Evolutionary conservation across 2,113 vertebrate species (phyloP), one percentile per base, ranked within the genome.

Genomic region (Ictalurus furcatus): DNA sequence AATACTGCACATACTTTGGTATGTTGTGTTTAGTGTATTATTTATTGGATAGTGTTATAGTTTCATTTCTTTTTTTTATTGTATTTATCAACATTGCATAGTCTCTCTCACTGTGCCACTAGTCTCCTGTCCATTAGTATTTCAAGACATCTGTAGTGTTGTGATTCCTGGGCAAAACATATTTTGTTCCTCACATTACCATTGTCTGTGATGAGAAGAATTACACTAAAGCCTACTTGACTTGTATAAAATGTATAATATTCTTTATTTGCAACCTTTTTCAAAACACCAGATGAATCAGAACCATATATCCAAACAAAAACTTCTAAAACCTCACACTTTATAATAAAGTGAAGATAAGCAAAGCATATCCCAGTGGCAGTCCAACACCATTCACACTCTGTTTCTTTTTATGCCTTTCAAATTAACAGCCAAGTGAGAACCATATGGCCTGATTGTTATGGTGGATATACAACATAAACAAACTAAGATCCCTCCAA

Each of bases 401-500:
- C 21, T 52, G 30, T 61, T 58, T 67, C 83, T 85, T n/a, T 54
- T 79, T 67, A 85, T 86, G 28, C 30, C 34, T 59, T 61, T 69
- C 44, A 61, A 28, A 73, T 82, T 48, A 89, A 81, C 63, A 89
- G 63, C 16, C 25, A 48, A 80, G 52, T 54, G 48, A 40, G 61
- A 52, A 81, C 19, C 54, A 69, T 52, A 69, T 59, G 71, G 17
- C 37, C 65, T 25, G 85, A 44, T 28, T 86, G 59, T 80, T 78
- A 58, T n/a, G 34, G 61, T 19, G 23, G 54, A 71, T n/a, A 67
- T 79, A 61, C 65, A 69, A 69, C 54, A 48, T 63, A 80, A 81
- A 89, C 63, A 48, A n/a, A 58, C 12, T 88, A 83, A 91, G 61
- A 81, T 85, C 84, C 71, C 67, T 83, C 74, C 71, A 89, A 89